A percentile compares a stretch with the other conserved stretches of the same genome.
Conservation (phyloP, 2,113 vertebrate genomes). For the Syrrhaptes paradoxus region DNA sequence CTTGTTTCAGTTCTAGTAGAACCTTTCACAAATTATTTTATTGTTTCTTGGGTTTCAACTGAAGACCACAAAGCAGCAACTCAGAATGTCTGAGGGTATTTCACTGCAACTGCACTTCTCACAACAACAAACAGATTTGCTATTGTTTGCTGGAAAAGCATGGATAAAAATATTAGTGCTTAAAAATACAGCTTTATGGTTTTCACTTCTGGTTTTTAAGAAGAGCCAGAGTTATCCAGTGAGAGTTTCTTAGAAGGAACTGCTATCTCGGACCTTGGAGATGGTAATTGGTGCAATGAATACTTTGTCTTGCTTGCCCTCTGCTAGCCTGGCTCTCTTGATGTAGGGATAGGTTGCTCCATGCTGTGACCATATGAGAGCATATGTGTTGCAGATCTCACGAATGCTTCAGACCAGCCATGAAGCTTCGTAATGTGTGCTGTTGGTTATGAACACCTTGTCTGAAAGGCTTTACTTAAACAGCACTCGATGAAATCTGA, state of each 20-base stretch:
- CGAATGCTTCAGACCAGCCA: background rate
- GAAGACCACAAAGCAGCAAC: background rate
- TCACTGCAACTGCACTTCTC: background rate
- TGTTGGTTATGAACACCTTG: background rate
- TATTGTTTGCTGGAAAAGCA: background rate
- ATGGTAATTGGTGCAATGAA: background rate
- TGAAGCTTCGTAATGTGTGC: background rate
- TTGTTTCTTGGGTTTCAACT: background rate
- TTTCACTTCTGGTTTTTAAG: background rate
- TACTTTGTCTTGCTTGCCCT: background rate
- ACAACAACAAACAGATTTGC: background rate
- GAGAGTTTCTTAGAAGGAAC: background rate
- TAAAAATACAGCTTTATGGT: background rate
- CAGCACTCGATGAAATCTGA: background rate
- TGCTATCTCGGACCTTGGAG: background rate
- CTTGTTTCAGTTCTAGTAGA: background rate
- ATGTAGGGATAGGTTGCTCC: accelerated
- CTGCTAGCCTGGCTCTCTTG: background rate
- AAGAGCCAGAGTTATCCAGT: background rate
- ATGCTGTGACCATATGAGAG: background rate
- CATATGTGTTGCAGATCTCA: background rate
- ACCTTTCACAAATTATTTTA: background rate
- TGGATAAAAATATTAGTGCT: background rate
- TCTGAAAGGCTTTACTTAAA: background rate
- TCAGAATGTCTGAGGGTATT: background rate